Percentiles rank a stretch among this genome's conserved stretches.
Evolutionary conservation across 1,140 invertebrate species (phyloP).

Genomic region (Pseudomyrmex dendroicus): DNA sequence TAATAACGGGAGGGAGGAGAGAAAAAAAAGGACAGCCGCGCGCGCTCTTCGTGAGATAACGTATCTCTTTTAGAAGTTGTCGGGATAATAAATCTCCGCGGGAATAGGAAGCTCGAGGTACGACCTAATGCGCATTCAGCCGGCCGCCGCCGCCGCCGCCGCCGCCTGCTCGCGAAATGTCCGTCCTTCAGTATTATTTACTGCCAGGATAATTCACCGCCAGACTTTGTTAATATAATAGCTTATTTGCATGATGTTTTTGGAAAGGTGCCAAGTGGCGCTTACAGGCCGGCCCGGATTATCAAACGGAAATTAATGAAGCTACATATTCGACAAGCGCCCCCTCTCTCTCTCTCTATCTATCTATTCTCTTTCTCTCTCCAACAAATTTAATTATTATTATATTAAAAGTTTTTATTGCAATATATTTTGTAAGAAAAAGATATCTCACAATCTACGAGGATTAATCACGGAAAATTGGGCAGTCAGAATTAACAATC

Average conservation of each 20-base stretch:
- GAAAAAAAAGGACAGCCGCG: neutral
- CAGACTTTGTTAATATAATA: slow-evolving; percentile 61
- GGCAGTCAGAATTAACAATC: slow-evolving; percentile 38
- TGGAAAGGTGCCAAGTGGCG: slow-evolving; percentile 41
- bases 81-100: slow-evolving; percentile 53
- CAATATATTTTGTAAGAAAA: neutral
- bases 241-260: slow-evolving; percentile 60
- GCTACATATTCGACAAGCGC: neutral
- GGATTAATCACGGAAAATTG: neutral
- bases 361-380: too few relatives aligned
- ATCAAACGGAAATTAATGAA: slow-evolving; percentile 18
- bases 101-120: slow-evolving; percentile 40
- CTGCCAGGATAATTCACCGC: slow-evolving; percentile 50
- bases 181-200: slow-evolving; percentile 56
- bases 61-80: slow-evolving; percentile 51
- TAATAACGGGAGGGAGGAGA: neutral
- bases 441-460: too few relatives aligned
- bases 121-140: slow-evolving; percentile 54
- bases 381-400: neutral
- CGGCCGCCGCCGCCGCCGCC: neutral
- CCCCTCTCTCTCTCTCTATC: too few relatives aligned
- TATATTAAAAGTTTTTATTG: neutral
- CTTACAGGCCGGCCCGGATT: neutral
- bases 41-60: slow-evolving; percentile 27
- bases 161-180: slow-evolving; percentile 53